Conservation (phyloP, 1,140 invertebrate genomes). For the Ceratosolen solmsi region DNA sequence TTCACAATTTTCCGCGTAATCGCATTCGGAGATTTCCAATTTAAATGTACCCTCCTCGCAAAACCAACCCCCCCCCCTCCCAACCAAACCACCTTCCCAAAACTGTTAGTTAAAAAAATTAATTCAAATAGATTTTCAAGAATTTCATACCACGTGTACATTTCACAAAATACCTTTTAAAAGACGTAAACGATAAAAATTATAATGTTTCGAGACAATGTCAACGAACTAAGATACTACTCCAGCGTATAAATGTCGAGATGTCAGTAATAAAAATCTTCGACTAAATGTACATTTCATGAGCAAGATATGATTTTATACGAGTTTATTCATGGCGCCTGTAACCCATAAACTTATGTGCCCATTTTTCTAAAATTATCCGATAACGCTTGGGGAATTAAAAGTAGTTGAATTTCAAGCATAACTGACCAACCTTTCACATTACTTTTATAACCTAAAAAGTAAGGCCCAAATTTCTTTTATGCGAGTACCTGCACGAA, state of each 20-base stretch:
- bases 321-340: slow-evolving; percentile 1
- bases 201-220: slow-evolving; percentile 5
- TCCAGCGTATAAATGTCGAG: neutral
- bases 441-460: neutral
- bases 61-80: no score
- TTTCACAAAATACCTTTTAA: neutral
- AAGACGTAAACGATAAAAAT: neutral
- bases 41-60: no score
- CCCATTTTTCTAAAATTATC: slow-evolving; percentile 37
- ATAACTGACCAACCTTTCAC: neutral
- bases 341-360: neutral
- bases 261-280: neutral
- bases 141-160: neutral
- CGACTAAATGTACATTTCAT: slow-evolving; percentile 26
- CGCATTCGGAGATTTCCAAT: neutral
- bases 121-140: neutral
- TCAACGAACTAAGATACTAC: neutral
- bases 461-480: slow-evolving; percentile 1
- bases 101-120: neutral
- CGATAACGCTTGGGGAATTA: slow-evolving; percentile 7
- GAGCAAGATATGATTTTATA: slow-evolving; percentile 36
- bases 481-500: neutral
- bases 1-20: neutral
- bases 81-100: no score
- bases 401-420: slow-evolving; percentile 18